These are phyloP conservation scores for Gastrophryne carolinensis DNA, from an alignment of 2,797 vertebrate species.

Conservation along the genomic window DNA sequence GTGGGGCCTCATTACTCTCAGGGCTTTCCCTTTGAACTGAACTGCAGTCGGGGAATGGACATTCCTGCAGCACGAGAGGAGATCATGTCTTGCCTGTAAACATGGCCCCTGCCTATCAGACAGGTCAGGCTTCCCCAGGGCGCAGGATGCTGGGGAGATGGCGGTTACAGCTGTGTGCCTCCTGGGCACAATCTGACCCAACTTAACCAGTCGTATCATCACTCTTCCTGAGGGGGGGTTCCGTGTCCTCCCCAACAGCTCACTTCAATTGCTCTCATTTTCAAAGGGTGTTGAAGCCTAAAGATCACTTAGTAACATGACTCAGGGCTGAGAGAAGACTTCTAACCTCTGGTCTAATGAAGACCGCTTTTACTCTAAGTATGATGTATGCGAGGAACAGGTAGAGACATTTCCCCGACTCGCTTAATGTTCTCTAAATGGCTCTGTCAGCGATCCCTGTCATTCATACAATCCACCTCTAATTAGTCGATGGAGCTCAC, in stretches of 20 bases:
- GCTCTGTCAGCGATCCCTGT: neutral
- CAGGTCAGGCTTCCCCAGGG: neutral
- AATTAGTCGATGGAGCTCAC: neutral
- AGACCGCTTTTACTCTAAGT: neutral
- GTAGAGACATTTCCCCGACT: neutral
- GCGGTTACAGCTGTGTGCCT: conserved; percentile 31
- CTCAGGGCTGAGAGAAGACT: neutral
- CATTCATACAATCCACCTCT: neutral
- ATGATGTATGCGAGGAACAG: neutral
- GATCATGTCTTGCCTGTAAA: neutral
- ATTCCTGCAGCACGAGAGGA: neutral
- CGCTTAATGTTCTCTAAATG: neutral
- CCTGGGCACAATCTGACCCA: neutral
- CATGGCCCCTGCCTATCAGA: neutral
- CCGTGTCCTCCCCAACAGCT: conserved; percentile 49
- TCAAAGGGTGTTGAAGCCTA: conserved; percentile 15
- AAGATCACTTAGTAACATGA: neutral
- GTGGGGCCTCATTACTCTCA: neutral
- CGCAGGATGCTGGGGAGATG: neutral
- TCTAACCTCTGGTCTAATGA: conserved; percentile 5
- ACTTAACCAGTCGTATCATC: conserved; percentile 22
- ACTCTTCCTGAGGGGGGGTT: conserved; percentile 38
- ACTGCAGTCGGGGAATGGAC: neutral
- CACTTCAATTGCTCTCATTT: conserved; percentile 37
- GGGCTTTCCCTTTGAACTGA: neutral